These are phyloP conservation scores for Macrobrachium nipponense DNA, from an alignment of 1,140 invertebrate genomes.

Conservation along the genomic window DNA sequence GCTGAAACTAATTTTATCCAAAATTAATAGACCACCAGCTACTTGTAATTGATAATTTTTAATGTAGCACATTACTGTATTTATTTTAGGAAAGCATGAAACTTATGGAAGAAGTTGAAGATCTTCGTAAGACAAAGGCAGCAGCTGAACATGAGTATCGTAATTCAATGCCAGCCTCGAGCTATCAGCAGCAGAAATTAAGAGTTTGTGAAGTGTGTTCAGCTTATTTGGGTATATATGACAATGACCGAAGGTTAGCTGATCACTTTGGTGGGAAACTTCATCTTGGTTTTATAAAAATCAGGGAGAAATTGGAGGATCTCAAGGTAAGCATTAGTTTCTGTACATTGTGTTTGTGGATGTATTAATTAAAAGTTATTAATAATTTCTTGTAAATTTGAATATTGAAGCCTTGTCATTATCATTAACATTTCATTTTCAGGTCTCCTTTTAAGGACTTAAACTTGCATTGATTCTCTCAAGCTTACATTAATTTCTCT, in stretches of 20 bases:
- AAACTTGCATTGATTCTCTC: too few species aligned
- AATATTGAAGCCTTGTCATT: too few species aligned
- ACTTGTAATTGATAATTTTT: neutral
- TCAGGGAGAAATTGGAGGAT: slow-evolving; percentile 93
- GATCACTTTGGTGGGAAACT: slow-evolving; percentile 99
- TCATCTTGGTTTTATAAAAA: slow-evolving; percentile 98
- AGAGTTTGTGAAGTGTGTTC: slow-evolving; percentile 98
- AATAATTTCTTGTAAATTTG: too few species aligned
- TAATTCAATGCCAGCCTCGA: slow-evolving; percentile 97
- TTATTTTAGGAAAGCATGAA: slow-evolving; percentile 82
- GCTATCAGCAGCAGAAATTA: slow-evolving; percentile 97
- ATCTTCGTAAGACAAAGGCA: slow-evolving; percentile 90
- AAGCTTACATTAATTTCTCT: too few species aligned
- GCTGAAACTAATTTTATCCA: too few species aligned
- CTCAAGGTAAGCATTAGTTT: slow-evolving; percentile 80
- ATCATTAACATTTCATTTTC: too few species aligned
- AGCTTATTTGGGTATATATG: slow-evolving; percentile 98
- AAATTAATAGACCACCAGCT: too few species aligned
- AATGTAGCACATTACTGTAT: neutral
- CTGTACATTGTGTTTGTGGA: too few species aligned
- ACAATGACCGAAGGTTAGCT: slow-evolving; percentile 96
- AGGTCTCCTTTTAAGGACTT: too few species aligned
- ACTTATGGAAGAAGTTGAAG: slow-evolving; percentile 95
- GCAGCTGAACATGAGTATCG: slow-evolving; percentile 95
- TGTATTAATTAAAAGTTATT: too few species aligned